Percentiles rank a stretch among this genome's conserved stretches.
Conservation (phyloP, 2,797 vertebrate species). For the Gallinago stenura region DNA sequence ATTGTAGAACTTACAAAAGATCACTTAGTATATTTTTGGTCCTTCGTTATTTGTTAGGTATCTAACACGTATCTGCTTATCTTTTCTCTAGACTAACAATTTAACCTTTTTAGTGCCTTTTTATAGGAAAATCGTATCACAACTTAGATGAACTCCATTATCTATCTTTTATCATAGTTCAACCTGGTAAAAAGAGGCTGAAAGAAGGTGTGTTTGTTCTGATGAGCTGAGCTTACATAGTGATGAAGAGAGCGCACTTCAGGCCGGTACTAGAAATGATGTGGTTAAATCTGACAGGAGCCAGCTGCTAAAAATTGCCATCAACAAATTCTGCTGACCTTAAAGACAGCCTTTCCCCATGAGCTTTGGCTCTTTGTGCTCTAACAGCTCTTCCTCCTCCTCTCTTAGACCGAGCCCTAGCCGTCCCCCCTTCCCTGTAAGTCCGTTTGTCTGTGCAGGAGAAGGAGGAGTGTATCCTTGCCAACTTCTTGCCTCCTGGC, state of each 20-base stretch:
- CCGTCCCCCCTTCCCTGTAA: background rate
- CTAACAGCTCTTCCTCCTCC: background rate
- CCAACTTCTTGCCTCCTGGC: background rate
- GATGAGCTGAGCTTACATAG: background rate
- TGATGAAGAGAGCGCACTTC: background rate
- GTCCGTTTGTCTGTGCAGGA: background rate
- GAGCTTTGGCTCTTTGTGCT: background rate
- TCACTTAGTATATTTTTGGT: background rate
- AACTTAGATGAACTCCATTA: background rate
- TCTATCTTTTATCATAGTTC: background rate
- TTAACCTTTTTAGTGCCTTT: background rate
- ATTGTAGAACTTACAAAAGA: background rate
- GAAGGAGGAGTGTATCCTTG: background rate
- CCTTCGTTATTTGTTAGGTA: background rate
- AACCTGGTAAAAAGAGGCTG: background rate
- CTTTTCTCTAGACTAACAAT: background rate
- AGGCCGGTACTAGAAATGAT: background rate
- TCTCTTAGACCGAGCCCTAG: background rate
- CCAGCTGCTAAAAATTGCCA: background rate
- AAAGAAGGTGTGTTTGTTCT: background rate
- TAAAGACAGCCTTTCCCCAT: background rate
- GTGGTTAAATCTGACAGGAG: background rate
- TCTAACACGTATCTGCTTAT: background rate
- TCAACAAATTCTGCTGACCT: background rate
- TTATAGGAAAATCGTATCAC: background rate